phyloP scores from a whole-genome alignment of 2,797 vertebrate species.

The Enteromius argenteus region DNA sequence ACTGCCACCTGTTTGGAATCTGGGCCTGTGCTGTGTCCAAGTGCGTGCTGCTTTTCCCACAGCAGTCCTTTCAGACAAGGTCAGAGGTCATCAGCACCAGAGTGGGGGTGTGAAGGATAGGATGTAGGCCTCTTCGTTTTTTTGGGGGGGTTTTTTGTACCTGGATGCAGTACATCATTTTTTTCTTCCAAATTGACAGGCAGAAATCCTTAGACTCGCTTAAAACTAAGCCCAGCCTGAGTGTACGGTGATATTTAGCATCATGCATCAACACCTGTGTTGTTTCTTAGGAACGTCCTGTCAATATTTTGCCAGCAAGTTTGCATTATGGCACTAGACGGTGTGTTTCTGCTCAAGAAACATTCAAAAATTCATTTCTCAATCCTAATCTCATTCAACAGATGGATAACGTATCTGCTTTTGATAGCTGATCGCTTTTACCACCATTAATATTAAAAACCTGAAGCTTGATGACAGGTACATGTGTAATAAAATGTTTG shows the following conservation, averaged over 20 bases:
- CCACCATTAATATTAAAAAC: neutral
- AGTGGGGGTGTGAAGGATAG: slow-evolving; percentile 70
- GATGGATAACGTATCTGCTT: slow-evolving; percentile 45
- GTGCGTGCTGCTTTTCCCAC: slow-evolving; percentile 86
- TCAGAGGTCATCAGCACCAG: slow-evolving; percentile 85
- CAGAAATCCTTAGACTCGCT: neutral
- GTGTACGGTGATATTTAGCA: neutral
- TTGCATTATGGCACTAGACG: neutral
- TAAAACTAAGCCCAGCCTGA: neutral
- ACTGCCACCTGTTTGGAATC: slow-evolving; percentile 87
- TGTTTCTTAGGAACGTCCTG: slow-evolving; percentile 7
- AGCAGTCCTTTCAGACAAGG: slow-evolving; percentile 84
- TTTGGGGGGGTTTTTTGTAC: neutral
- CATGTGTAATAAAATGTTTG: neutral
- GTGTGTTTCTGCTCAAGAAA: neutral
- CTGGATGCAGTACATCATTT: neutral
- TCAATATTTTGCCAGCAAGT: neutral
- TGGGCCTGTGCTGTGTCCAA: slow-evolving; percentile 74
- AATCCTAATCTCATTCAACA: slow-evolving; percentile 35
- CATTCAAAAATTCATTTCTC: slow-evolving; percentile 4
- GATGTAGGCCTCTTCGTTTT: slow-evolving; percentile 71
- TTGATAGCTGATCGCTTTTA: slow-evolving; percentile 19
- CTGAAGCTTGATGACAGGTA: neutral
- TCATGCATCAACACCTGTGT: neutral
- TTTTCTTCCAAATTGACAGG: neutral